phyloP scores from a whole-genome alignment of 2,797 vertebrate genomes.

The Malurus splendens region DNA sequence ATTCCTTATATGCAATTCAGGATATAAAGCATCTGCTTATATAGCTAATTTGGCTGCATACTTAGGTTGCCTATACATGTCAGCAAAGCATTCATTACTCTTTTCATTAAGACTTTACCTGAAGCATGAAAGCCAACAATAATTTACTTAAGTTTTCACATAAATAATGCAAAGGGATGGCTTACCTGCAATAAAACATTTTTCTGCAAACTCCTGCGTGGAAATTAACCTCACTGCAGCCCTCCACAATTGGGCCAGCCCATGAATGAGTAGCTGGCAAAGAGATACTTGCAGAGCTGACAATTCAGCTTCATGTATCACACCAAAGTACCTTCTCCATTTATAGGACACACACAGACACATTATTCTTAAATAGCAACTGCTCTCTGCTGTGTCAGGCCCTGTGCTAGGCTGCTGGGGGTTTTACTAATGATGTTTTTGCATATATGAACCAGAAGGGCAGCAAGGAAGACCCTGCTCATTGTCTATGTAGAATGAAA shows the following conservation, averaged over 20 bases:
- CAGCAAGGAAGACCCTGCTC: neutral
- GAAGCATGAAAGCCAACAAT: constrained; percentile 29
- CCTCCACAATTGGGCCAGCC: rapidly evolving
- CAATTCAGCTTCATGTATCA: neutral
- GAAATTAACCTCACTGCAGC: constrained; percentile 17
- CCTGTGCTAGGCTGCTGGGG: neutral
- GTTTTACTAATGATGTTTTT: neutral
- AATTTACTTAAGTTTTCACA: constrained; percentile 33
- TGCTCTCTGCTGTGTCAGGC: neutral
- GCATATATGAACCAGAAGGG: neutral
- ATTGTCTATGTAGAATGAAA: neutral
- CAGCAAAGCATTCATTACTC: constrained; percentile 45
- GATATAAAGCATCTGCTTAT: constrained; percentile 27
- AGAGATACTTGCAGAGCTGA: neutral
- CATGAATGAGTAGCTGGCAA: neutral
- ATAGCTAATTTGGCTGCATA: constrained; percentile 47
- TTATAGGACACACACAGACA: neutral
- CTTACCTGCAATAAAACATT: constrained; percentile 23
- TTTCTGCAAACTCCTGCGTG: neutral
- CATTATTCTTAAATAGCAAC: neutral
- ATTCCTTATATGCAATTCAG: constrained; percentile 11
- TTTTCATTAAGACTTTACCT: constrained; percentile 56
- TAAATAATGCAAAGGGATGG: constrained; percentile 42
- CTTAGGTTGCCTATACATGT: neutral
- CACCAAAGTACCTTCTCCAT: neutral